phyloP scores from a whole-genome alignment of 2,797 vertebrate genomes.

The Podarcis lilfordi region DNA sequence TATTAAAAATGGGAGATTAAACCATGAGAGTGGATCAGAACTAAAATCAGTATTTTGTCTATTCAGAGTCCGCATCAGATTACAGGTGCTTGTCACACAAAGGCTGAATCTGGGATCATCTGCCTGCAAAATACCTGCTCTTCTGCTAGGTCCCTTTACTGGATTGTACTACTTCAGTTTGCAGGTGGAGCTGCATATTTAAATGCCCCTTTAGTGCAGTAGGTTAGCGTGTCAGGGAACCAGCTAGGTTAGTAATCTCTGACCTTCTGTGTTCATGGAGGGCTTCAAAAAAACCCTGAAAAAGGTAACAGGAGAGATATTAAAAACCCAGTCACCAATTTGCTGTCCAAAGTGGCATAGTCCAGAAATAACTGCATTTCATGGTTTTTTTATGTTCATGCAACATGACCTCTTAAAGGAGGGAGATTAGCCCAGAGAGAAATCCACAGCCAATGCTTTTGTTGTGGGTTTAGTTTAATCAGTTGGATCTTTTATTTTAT shows the following conservation, averaged over 20 bases:
- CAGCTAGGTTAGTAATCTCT: background rate
- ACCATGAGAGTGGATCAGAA: no score
- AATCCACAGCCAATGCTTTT: background rate
- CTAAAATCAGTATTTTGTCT: background rate
- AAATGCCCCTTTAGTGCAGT: no score
- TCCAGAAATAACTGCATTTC: no score
- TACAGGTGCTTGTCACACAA: no score
- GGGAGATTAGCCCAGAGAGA: background rate
- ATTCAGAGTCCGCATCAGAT: background rate
- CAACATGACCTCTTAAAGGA: no score
- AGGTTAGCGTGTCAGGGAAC: background rate
- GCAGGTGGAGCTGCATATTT: no score
- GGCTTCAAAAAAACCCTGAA: background rate
- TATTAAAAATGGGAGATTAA: no score
- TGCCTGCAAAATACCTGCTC: no score
- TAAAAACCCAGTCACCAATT: background rate
- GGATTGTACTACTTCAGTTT: no score
- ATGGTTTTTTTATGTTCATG: background rate
- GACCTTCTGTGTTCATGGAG: background rate
- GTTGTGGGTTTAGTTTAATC: constrained; percentile 33
- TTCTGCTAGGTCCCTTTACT: no score
- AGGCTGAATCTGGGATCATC: no score
- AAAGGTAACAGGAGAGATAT: background rate
- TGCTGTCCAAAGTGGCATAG: background rate
- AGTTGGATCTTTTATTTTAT: constrained; percentile 70